Base-by-base conservation (phyloP, 1,140 invertebrate genomes). In the Panagrolaimus sp. region DNA sequence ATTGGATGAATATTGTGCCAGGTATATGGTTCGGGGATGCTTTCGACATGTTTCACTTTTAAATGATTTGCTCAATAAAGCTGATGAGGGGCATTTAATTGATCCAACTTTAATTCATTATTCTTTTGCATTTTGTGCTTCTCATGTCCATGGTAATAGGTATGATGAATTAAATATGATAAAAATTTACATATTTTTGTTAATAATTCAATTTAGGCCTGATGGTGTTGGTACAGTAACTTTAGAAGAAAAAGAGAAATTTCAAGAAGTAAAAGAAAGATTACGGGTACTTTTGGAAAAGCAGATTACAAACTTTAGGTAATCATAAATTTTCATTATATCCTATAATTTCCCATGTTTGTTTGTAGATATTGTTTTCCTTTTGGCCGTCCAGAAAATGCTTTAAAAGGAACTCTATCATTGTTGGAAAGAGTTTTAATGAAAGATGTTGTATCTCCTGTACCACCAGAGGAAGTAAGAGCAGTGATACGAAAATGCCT, bases 221-320 rank as follows among this genome's bases (percentile, higher is more conserved):
- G 96, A 98, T 86, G 94, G 95, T 17, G 93, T 98, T 72, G 94
- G 94, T 71, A 98, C 95, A 76, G 95, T 99, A 70, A 93, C 93
- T 5, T 89, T 93, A 79, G 93, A 95, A 83, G 96, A 99, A 84
- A 96, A 95, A 83, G 94, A 97, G 79, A 94, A 94, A 82, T 99
- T 98, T 86, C 90, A 93, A 69, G 92, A 96, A 83, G 92, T 98
- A 69, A 98, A 97, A 84, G 94, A 98, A 80, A 87, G 94, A 63
- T 86, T 99, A 65, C 88, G 91, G 80, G 89, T 92, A 76, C 86
- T 98, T 67, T 86, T 99, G 55, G 95, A 98, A 85, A 90, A 95
- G 85, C 96, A 99, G 88, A 96, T 99, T 70, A 98, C 96, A 4
- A 96, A 98, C 88, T 98, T 98, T 86, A 89, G 93, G 90, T 91